Conservation (phyloP, 2,888 invertebrate species). For the Branchinecta sandiegonensis region DNA sequence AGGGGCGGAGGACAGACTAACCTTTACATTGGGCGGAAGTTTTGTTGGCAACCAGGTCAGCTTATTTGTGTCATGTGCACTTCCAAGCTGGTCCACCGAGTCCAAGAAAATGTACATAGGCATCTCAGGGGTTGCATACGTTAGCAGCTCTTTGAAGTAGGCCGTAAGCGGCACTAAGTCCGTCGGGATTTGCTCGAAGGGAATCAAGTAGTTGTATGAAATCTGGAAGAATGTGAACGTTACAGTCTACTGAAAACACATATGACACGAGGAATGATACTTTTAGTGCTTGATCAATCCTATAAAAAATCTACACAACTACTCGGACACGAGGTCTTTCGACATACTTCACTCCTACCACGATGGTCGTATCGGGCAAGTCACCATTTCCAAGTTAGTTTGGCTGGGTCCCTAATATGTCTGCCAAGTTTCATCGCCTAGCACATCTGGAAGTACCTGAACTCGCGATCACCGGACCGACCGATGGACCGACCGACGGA, state of each 20-base stretch:
- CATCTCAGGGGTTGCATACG: slow-evolving; percentile 61
- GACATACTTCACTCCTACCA: too few species aligned
- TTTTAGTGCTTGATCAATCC: neutral
- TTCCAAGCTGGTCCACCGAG: slow-evolving; percentile 81
- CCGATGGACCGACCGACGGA: too few species aligned
- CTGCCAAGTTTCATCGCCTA: too few species aligned
- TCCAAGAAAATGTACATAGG: slow-evolving; percentile 84
- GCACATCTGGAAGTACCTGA: too few species aligned
- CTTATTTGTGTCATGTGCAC: slow-evolving; percentile 83
- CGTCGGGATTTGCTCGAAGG: slow-evolving; percentile 86
- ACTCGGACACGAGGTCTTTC: too few species aligned
- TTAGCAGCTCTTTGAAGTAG: slow-evolving; percentile 83
- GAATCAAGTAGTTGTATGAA: slow-evolving; percentile 76
- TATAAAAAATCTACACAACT: neutral
- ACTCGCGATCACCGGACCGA: too few species aligned
- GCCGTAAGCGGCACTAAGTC: slow-evolving; percentile 90
- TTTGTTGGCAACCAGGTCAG: slow-evolving; percentile 90
- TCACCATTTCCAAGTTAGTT: too few species aligned
- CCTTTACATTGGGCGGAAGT: slow-evolving; percentile 74
- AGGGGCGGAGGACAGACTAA: slow-evolving; percentile 32
- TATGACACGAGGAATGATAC: neutral
- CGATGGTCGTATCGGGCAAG: too few species aligned
- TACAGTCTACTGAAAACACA: neutral
- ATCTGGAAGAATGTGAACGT: slow-evolving; percentile 43
- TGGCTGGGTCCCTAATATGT: too few species aligned